Conservation (phyloP, 37 sponge, comb jelly and placozoan species). For the Eunapius fragilis region DNA sequence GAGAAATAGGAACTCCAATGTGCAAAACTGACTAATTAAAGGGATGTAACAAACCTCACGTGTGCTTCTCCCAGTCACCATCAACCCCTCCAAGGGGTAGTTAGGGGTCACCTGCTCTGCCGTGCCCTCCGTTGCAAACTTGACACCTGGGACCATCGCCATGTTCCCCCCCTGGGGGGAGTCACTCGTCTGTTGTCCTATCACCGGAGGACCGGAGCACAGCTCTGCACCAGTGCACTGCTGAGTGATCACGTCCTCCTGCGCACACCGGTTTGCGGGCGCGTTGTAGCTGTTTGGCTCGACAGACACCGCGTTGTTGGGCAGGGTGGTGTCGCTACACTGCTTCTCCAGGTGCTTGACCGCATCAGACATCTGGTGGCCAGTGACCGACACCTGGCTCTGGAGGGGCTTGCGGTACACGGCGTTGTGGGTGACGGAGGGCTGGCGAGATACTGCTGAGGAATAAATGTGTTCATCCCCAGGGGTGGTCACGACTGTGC, state of each 20-base stretch:
- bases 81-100: not conserved
- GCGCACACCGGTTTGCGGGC: not conserved
- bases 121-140: too few relatives aligned
- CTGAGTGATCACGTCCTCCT: not conserved
- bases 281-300: not conserved
- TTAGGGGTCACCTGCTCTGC: not conserved
- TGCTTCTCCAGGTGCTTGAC: not conserved
- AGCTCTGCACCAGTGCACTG: not conserved
- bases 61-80: not conserved
- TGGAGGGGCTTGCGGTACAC: not conserved
- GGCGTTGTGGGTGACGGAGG: not conserved
- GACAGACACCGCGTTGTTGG: not conserved
- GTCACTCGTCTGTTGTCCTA: not conserved
- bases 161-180: not conserved
- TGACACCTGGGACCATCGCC: not conserved
- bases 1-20: not conserved
- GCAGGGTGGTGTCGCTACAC: not conserved
- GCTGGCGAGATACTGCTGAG: not conserved
- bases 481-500: not conserved
- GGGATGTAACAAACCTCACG: not conserved
- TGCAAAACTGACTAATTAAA: not conserved
- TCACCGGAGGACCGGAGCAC: too few relatives aligned
- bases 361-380: not conserved
- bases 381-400: too few relatives aligned
- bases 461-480: not conserved